Evolutionary conservation across 2,113 vertebrate genomes (phyloP).

Genomic region (Harpagus bidentatus): DNA sequence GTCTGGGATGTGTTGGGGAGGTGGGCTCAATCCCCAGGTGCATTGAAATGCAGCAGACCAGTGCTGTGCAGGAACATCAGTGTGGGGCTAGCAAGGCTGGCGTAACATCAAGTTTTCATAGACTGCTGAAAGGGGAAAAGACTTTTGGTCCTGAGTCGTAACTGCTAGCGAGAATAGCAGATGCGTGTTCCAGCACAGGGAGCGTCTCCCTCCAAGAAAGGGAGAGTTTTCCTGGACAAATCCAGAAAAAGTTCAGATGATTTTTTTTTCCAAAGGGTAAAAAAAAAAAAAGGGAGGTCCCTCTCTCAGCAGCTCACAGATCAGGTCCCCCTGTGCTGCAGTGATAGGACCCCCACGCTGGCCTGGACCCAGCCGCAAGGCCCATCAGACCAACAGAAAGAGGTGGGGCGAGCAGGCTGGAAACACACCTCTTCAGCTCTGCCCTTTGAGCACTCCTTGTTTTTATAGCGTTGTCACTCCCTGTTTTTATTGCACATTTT

Average conservation of each 20-base stretch:
- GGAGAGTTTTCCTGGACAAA: conserved; percentile 40
- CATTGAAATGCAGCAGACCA: neutral
- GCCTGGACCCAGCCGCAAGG: neutral
- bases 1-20: neutral
- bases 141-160: neutral
- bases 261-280: neutral
- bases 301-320: neutral
- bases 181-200: neutral
- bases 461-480: neutral
- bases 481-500: conserved; percentile 5
- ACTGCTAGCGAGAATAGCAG: conserved; percentile 39
- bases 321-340: neutral
- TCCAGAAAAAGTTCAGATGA: neutral
- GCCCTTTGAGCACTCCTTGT: neutral
- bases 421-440: neutral
- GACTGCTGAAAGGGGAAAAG: conserved; percentile 30
- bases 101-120: conserved; percentile 64
- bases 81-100: neutral
- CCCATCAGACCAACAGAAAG: neutral
- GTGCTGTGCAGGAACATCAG: neutral
- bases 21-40: neutral
- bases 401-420: neutral
- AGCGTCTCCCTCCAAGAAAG: conserved; percentile 31
- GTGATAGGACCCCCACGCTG: neutral
- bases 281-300: neutral